Percentiles rank a stretch among this genome's conserved stretches.
Evolutionary conservation across 2,888 invertebrate species (phyloP).

Genomic region (Troides aeacus): DNA sequence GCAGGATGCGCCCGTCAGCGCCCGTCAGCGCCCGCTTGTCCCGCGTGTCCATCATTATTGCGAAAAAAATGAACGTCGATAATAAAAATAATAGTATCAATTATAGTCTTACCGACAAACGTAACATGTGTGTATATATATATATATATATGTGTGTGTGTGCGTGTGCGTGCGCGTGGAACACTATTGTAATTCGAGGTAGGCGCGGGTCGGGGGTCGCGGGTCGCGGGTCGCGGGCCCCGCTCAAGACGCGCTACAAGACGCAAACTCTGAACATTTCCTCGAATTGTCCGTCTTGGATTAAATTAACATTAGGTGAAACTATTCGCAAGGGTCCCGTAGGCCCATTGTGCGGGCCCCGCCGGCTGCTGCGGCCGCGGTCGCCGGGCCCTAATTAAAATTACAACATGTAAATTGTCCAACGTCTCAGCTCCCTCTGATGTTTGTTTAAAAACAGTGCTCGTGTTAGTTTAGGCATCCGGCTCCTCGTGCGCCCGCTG

Average conservation of each 20-base stretch:
- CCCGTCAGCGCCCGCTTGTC: too few species aligned
- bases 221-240: constrained; percentile 26
- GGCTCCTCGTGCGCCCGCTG: too few species aligned
- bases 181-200: too few species aligned
- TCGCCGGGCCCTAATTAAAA: constrained; percentile 74
- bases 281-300: constrained; percentile 70
- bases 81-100: too few species aligned
- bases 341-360: constrained; percentile 49
- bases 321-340: constrained; percentile 58
- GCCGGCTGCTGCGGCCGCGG: constrained; percentile 51
- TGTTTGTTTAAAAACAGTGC: constrained; percentile 57
- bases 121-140: too few species aligned
- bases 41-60: too few species aligned
- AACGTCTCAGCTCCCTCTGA: constrained; percentile 53
- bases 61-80: too few species aligned
- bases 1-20: too few species aligned
- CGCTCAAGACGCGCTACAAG: constrained; percentile 58
- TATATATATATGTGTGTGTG: too few species aligned
- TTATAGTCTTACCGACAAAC: too few species aligned
- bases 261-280: constrained; percentile 68
- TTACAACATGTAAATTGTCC: constrained; percentile 75
- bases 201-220: too few species aligned
- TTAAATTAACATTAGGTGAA: constrained; percentile 79
- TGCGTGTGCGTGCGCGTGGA: too few species aligned
- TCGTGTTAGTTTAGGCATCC: background rate